phyloP scores from a whole-genome alignment of 2,888 invertebrate species.

The Campopleginae sp. region DNA sequence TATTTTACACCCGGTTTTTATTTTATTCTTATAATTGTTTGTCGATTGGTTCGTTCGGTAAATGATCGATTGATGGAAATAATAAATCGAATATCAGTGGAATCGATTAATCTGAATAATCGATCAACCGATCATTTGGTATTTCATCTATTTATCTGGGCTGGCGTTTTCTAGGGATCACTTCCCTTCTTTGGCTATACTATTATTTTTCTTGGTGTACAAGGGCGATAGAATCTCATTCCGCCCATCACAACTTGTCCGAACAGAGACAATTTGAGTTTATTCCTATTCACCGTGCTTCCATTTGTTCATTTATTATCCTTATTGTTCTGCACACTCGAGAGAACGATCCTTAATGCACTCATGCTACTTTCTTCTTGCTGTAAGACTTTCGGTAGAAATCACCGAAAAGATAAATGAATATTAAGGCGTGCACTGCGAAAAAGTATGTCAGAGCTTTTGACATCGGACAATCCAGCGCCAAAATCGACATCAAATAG shows the following conservation, averaged over 20 bases:
- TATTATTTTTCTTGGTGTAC: constrained; percentile 32
- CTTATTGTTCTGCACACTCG: not conserved
- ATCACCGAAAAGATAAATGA: constrained; percentile 86
- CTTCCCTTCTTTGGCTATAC: constrained; percentile 63
- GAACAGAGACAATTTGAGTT: constrained; percentile 1
- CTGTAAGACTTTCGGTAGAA: constrained; percentile 87
- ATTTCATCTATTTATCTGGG: constrained; percentile 10
- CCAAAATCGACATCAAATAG: constrained; percentile 86
- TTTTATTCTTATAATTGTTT: not conserved
- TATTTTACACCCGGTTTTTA: not conserved
- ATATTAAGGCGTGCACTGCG: constrained; percentile 85
- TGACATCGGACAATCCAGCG: constrained; percentile 86
- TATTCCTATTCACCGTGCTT: not conserved
- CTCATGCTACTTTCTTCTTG: constrained; percentile 80
- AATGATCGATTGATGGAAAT: constrained; percentile 3
- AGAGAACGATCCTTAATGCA: constrained; percentile 11
- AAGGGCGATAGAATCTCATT: constrained; percentile 37
- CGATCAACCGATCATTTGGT: not conserved
- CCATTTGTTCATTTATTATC: not conserved
- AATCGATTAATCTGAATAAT: not conserved
- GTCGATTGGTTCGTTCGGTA: not conserved
- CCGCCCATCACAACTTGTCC: constrained; percentile 18
- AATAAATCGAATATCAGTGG: not conserved
- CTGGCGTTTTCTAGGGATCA: constrained; percentile 47
- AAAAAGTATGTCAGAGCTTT: constrained; percentile 86